These are phyloP conservation scores for Morone saxatilis DNA, from an alignment of 2,113 vertebrate genomes.

Conservation along the genomic window DNA sequence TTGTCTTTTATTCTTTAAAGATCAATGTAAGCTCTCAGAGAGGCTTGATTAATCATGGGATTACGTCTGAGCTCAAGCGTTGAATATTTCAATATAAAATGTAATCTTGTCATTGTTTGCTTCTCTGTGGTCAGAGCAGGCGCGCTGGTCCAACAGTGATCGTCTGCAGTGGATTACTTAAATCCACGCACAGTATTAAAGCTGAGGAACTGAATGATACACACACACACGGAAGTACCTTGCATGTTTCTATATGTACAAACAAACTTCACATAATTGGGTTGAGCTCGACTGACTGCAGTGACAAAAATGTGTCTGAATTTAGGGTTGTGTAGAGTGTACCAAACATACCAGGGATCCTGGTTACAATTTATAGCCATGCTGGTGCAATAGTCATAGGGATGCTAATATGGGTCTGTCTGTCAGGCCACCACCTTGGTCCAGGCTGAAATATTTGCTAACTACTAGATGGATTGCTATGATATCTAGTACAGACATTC, in stretches of 20 bases:
- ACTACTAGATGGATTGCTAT: not conserved
- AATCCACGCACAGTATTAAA: slow-evolving; percentile 40
- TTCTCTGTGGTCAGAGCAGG: slow-evolving; percentile 55
- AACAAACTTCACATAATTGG: not conserved
- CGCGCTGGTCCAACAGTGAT: slow-evolving; percentile 37
- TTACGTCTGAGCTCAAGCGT: slow-evolving; percentile 75
- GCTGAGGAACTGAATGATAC: not conserved
- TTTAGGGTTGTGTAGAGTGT: not conserved
- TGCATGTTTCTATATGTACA: not conserved
- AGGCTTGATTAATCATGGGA: slow-evolving; percentile 82
- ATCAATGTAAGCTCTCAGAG: slow-evolving; percentile 71
- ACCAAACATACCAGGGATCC: no score
- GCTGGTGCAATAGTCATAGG: no score
- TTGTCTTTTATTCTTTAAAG: slow-evolving; percentile 67
- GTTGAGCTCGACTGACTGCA: not conserved
- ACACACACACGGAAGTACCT: not conserved
- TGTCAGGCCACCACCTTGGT: not conserved
- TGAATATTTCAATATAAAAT: slow-evolving; percentile 74
- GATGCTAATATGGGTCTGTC: no score
- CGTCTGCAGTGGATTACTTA: slow-evolving; percentile 64
- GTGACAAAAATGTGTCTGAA: not conserved
- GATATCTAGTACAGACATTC: not conserved
- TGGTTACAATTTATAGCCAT: not conserved
- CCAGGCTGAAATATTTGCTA: not conserved
- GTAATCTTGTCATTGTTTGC: slow-evolving; percentile 81